These are phyloP conservation scores for Lamellibrachia satsuma DNA, from an alignment of 2,888 invertebrate genomes.

Conservation along the genomic window DNA sequence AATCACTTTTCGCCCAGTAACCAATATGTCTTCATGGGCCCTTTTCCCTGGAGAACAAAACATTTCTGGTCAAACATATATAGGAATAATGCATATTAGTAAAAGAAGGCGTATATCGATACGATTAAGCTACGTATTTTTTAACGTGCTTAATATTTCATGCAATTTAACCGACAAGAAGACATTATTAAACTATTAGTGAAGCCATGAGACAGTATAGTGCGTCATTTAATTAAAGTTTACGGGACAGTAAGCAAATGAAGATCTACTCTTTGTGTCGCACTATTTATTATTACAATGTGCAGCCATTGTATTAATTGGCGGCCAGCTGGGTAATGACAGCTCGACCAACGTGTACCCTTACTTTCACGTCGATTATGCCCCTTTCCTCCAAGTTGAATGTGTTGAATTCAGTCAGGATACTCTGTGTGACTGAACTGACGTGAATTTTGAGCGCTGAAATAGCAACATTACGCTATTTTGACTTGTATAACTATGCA, in stretches of 20 bases:
- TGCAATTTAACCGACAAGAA: too few species aligned
- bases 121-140: too few species aligned
- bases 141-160: too few species aligned
- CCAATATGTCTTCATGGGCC: constrained; percentile 8
- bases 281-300: too few species aligned
- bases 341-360: not conserved
- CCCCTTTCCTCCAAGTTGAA: not conserved
- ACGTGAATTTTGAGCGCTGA: constrained; percentile 10
- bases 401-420: not conserved
- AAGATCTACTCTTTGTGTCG: too few species aligned
- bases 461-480: not conserved
- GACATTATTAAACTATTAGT: too few species aligned
- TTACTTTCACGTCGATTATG: not conserved
- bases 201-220: too few species aligned
- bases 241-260: too few species aligned
- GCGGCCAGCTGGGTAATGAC: too few species aligned
- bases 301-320: too few species aligned
- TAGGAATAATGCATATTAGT: not conserved
- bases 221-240: too few species aligned
- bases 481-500: not conserved
- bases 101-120: not conserved
- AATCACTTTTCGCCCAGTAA: not conserved
- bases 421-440: not conserved
- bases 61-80: not conserved
- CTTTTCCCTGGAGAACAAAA: not conserved